Base-by-base conservation (phyloP, 2,888 invertebrate genomes). In the Synergus laeviventris region DNA sequence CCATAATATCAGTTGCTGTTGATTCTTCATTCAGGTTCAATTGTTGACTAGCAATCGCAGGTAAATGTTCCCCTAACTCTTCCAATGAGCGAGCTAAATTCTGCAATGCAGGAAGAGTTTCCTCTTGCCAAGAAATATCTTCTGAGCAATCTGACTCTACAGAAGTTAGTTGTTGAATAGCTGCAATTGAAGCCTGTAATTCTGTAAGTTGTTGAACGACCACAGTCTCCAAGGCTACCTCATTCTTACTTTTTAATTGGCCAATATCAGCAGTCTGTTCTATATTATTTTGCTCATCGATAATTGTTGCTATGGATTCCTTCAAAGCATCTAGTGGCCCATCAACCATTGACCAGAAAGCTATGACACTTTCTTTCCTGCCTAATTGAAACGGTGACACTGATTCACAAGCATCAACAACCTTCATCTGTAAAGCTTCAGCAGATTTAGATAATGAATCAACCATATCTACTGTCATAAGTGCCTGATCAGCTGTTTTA, bases 271-370 rank as follows among this genome's bases (percentile, higher is more conserved):
- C 39, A 36, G 74, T 21, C 75, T 83, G 77, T 56, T 77, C 74
- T 1, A 77, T 64, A 49, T 80, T 76, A n/a, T 75, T 66, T 38
- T 81, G 82, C 21, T 78, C 80, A 74, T 83, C 81, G 38, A 84
- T 78, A 8, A 89, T 79, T 49, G 89, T 84, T 1, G 91, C 90
- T 56, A 92, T 89, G 24, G 87, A 92, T 84, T 77, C 87, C 85
- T 91, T 88, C 16, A 92, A 82, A 14, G 91, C 90, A 38, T 90
- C 89, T 60, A 93, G 84, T n/a, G 83, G 83, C 74, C 76, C 76
- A n/a, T 83, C 79, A 16, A 85, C 84, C 21, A 83, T 56, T 9
- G 83, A 84, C 79, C 84, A 79, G 9, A 84, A 62, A 7, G 82
- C 81, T 8, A 76, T 56, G 9, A 82, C 42, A 75, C 81, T 82